phyloP scores from a whole-genome alignment of 2,797 vertebrate species.

The Otus scops region DNA sequence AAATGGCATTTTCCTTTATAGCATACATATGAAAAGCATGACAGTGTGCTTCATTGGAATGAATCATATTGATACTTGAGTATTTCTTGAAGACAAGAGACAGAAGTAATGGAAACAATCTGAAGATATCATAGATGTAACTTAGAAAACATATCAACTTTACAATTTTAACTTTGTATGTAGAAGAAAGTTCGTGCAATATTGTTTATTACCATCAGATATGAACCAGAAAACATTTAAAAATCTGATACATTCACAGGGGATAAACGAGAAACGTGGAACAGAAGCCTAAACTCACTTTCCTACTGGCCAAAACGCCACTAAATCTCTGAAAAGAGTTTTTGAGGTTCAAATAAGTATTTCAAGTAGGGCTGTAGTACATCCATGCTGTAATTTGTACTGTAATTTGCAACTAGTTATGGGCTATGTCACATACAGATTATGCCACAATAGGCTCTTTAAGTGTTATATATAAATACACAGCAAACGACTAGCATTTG shows the following conservation, averaged over 20 bases:
- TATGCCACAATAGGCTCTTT: not conserved
- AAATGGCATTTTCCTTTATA: conserved; percentile 11
- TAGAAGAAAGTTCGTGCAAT: not conserved
- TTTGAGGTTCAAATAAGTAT: not conserved
- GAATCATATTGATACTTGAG: not conserved
- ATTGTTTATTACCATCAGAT: not conserved
- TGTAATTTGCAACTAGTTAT: not conserved
- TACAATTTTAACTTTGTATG: not conserved
- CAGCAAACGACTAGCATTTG: not conserved
- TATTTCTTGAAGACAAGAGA: conserved; percentile 8
- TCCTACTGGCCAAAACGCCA: not conserved
- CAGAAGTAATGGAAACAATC: not conserved
- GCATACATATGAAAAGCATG: not conserved
- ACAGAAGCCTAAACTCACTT: not conserved
- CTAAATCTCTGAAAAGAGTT: not conserved
- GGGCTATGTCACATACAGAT: not conserved
- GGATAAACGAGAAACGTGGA: not conserved
- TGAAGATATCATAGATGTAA: not conserved
- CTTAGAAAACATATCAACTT: not conserved
- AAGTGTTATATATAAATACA: accelerated
- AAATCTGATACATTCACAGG: not conserved
- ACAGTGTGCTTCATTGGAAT: not conserved
- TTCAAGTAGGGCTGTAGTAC: not conserved
- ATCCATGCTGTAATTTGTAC: not conserved
- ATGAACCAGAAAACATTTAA: not conserved